phyloP scores from a whole-genome alignment of 2,888 invertebrate species.

The Latrodectus hesperus region DNA sequence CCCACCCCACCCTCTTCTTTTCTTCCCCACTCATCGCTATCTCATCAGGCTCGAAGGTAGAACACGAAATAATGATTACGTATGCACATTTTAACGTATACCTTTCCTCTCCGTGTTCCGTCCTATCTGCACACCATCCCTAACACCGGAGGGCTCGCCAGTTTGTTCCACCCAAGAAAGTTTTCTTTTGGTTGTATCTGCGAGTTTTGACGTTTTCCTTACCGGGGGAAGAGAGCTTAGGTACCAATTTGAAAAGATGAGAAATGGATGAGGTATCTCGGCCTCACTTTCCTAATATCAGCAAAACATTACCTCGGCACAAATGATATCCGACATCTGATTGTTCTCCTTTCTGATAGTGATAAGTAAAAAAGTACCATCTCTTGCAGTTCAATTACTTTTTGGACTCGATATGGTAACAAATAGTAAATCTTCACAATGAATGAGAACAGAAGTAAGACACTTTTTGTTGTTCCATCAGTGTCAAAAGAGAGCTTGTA shows the following conservation, averaged over 20 bases:
- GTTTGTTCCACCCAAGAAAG: slow-evolving; percentile 37
- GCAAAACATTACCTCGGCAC: too few species aligned
- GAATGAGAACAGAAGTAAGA: too few species aligned
- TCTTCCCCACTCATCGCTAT: slow-evolving; percentile 56
- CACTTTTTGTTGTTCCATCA: too few species aligned
- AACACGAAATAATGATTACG: slow-evolving; percentile 68
- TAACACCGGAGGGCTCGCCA: slow-evolving; percentile 58
- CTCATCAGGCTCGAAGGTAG: slow-evolving; percentile 61
- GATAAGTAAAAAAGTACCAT: not conserved
- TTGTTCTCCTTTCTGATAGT: not conserved
- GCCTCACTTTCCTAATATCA: too few species aligned
- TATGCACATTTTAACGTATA: slow-evolving; percentile 69
- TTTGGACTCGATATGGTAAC: too few species aligned
- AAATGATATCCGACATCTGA: not conserved
- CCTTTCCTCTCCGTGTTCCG: slow-evolving; percentile 5
- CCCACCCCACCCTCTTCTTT: slow-evolving; percentile 2
- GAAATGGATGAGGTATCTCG: not conserved
- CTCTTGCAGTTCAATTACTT: not conserved
- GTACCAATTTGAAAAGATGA: slow-evolving; percentile 55
- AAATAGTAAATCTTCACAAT: too few species aligned
- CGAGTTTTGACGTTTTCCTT: slow-evolving; percentile 31
- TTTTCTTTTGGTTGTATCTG: slow-evolving; percentile 29
- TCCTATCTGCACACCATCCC: not conserved
- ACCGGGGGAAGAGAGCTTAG: slow-evolving; percentile 4
- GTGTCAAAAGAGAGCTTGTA: too few species aligned